phyloP scores from a whole-genome alignment of 1,140 invertebrate species.

The Penaeus vannamei region DNA sequence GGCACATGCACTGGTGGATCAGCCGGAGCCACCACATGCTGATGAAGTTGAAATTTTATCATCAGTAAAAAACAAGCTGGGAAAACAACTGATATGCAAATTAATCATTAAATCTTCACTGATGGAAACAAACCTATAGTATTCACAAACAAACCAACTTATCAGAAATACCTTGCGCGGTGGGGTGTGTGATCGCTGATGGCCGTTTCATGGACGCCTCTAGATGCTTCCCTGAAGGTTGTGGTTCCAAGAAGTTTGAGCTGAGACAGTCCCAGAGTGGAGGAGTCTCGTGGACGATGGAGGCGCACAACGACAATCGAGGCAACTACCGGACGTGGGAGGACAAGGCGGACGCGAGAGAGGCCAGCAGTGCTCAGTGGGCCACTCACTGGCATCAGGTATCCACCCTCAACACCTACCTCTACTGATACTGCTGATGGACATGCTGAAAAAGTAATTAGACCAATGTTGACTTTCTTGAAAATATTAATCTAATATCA shows the following conservation, averaged over 20 bases:
- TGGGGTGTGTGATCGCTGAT: conserved; percentile 58
- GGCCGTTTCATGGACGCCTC: conserved; percentile 72
- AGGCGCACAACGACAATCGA: conserved; percentile 77
- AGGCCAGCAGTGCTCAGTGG: conserved; percentile 87
- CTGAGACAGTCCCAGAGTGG: conserved; percentile 89
- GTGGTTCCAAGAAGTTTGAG: conserved; percentile 88
- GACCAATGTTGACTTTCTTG: background rate
- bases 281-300: conserved; percentile 88
- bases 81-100: background rate
- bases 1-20: conserved; percentile 78
- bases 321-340: conserved; percentile 85
- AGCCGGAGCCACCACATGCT: conserved; percentile 81
- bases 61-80: conserved; percentile 1
- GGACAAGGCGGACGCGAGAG: conserved; percentile 85
- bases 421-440: conserved; percentile 92
- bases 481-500: background rate
- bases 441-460: conserved; percentile 77
- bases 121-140: too few relatives aligned
- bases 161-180: conserved; percentile 72
- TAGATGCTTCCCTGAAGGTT: conserved; percentile 78
- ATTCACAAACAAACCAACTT: background rate
- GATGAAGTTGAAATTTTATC: conserved; percentile 67
- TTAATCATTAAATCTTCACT: too few relatives aligned
- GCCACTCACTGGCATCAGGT: conserved; percentile 78
- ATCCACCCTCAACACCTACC: conserved; percentile 76